Conservation (phyloP, 2,888 invertebrate species). For the Tineola bisselliella region DNA sequence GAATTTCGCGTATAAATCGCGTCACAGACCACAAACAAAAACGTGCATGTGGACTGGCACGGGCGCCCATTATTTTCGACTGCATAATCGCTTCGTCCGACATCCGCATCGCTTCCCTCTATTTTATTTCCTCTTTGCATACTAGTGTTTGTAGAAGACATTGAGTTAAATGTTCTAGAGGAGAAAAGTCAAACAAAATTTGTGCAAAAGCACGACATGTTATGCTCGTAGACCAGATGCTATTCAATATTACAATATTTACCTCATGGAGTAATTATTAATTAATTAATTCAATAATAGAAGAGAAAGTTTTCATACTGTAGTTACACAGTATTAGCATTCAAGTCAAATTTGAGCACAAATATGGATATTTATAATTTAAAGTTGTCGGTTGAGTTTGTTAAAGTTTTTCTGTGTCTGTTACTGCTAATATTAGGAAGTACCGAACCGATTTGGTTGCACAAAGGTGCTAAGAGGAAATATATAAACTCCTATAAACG, state of each 20-base stretch:
- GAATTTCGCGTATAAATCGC: slow-evolving; percentile 67
- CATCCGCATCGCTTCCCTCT: slow-evolving; percentile 65
- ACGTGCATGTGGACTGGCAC: slow-evolving; percentile 64
- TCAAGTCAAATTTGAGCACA: slow-evolving; percentile 22
- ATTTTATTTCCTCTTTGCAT: slow-evolving; percentile 65
- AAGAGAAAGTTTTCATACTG: slow-evolving; percentile 52
- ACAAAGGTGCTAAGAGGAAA: not conserved
- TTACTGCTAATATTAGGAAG: not conserved
- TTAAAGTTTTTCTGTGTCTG: not conserved
- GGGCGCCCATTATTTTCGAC: slow-evolving; percentile 62
- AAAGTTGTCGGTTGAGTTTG: too few species aligned
- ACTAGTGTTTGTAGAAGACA: slow-evolving; percentile 62
- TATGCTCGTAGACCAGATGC: too few species aligned
- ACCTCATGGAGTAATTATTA: too few species aligned
- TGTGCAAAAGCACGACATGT: too few species aligned
- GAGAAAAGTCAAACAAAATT: too few species aligned
- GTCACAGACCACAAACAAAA: slow-evolving; percentile 69
- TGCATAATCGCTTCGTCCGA: slow-evolving; percentile 68
- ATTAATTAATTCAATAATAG: too few species aligned
- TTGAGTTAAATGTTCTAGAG: too few species aligned
- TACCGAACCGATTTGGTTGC: not conserved
- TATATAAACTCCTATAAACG: slow-evolving; percentile 45
- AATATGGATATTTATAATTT: not conserved
- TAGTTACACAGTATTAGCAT: slow-evolving; percentile 66
- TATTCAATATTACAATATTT: too few species aligned